Evolutionary conservation across 2,888 invertebrate genomes (phyloP), one percentile per base, ranked within the genome.

Genomic region (Augiades crinisus): DNA sequence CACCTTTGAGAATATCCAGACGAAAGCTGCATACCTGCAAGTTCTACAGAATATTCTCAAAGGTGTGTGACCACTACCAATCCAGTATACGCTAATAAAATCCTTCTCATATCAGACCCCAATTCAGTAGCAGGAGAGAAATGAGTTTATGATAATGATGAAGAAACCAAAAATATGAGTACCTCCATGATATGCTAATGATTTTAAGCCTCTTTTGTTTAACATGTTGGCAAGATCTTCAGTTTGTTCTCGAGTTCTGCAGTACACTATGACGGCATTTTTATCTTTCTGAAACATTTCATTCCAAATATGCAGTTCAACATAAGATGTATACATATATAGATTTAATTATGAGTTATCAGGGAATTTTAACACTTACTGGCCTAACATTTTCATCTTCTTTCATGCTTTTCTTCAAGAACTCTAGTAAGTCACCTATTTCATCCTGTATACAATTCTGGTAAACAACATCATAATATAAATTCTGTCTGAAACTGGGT

Each of bases 401-500:
- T 38, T 92, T 92, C 40, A 97, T 84, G 64, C 94, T 92, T 60
- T 93, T 91, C 37, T 85, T 77, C 46, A 96, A 92, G 80, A 96
- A 98, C 8, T 92, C 90, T 51, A 92, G 92, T 54, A 99, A 86
- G 80, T 99, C 96, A 30, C 92, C 91, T 70, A 93, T 94, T 53
- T 96, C 95, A 81, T 98, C 94, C 54, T 94, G 92, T 55, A 98
- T 90, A 19, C 93, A 90, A 72, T 99, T 98, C 75, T 96, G 95
- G 82, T 95, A 98, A 45, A 94, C 92, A 1, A 99, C 95, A 83
- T 99, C 99, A 80, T 99, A 99, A 85, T 92, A 98, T 19, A 99
- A 90, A 91, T 99, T 99, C 57, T 93, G 87, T 52, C 99, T 93
- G 81, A 98, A 99, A 70, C 96, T 96, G 10, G 97, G 95, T 6